phyloP scores from a whole-genome alignment of 1,140 invertebrate genomes.

The Philopotamus ludificatus region DNA sequence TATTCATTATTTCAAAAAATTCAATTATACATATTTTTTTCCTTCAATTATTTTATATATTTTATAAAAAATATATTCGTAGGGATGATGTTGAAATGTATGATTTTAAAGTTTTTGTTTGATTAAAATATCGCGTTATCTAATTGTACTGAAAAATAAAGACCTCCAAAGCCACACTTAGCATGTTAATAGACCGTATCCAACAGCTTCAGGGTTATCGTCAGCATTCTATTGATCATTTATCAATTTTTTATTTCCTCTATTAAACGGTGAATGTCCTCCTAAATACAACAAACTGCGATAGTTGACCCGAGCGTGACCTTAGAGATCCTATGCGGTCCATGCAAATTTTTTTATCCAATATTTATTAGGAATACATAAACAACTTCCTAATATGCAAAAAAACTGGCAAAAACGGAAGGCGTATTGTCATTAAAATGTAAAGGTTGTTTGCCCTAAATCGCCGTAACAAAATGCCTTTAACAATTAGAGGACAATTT shows the following conservation, averaged over 20 bases:
- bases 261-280: slow-evolving; percentile 12
- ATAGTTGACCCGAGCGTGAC: neutral
- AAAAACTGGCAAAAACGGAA: neutral
- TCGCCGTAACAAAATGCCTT: neutral
- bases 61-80: too few species aligned
- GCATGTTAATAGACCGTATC: slow-evolving; percentile 25
- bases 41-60: neutral
- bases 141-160: too few species aligned
- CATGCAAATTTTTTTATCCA: too few species aligned
- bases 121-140: too few species aligned
- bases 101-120: too few species aligned
- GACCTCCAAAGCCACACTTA: slow-evolving; percentile 6
- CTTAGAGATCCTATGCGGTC: neutral
- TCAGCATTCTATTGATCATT: slow-evolving; percentile 3
- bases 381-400: neutral
- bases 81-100: too few species aligned
- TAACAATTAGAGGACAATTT: neutral
- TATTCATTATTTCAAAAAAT: too few species aligned
- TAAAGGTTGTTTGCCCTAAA: neutral
- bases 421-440: neutral
- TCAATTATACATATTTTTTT: slow-evolving; percentile 1
- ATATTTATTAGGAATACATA: too few species aligned
- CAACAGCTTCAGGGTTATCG: slow-evolving; percentile 19
- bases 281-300: slow-evolving; percentile 8
- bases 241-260: slow-evolving; percentile 17